Percentiles rank a stretch among this genome's conserved stretches.
These are phyloP conservation scores for Sinocyclocheilus maitianheensis DNA, from an alignment of 2,113 vertebrate species.

Conservation along the genomic window DNA sequence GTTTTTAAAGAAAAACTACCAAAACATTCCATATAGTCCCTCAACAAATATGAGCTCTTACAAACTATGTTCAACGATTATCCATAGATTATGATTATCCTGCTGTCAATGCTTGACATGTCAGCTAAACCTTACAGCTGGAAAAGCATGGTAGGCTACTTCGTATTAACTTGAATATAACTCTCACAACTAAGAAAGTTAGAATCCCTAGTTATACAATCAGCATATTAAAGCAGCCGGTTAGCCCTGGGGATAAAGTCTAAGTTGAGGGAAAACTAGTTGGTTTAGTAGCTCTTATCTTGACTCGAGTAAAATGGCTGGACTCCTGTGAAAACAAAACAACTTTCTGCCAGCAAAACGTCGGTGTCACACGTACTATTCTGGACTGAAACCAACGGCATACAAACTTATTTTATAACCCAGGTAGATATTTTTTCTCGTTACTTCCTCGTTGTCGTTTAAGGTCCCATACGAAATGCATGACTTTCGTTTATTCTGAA, in stretches of 20 bases:
- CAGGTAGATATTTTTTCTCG: not conserved
- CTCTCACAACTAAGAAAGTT: not conserved
- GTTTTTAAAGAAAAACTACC: not conserved
- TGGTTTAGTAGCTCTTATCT: conserved; percentile 13
- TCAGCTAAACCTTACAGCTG: not conserved
- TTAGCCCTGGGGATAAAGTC: not conserved
- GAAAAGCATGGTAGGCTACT: not conserved
- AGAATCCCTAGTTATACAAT: not conserved
- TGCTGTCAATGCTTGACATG: conserved; percentile 14
- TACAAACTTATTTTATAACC: not conserved
- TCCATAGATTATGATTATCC: too few relatives aligned
- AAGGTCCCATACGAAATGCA: conserved; percentile 42
- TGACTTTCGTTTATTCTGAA: conserved; percentile 46
- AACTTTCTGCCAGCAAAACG: conserved; percentile 12
- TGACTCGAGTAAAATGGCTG: conserved; percentile 25
- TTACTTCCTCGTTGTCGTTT: conserved; percentile 57
- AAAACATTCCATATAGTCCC: not conserved
- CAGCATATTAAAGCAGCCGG: not conserved
- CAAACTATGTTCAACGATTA: not conserved
- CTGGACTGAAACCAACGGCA: not conserved
- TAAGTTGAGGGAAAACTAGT: not conserved
- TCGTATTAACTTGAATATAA: not conserved
- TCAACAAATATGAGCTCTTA: not conserved
- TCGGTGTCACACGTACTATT: not conserved
- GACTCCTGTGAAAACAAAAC: conserved; percentile 25